Base-by-base conservation (phyloP, 2,797 vertebrate species). In the Paedocypris micromegethes region DNA sequence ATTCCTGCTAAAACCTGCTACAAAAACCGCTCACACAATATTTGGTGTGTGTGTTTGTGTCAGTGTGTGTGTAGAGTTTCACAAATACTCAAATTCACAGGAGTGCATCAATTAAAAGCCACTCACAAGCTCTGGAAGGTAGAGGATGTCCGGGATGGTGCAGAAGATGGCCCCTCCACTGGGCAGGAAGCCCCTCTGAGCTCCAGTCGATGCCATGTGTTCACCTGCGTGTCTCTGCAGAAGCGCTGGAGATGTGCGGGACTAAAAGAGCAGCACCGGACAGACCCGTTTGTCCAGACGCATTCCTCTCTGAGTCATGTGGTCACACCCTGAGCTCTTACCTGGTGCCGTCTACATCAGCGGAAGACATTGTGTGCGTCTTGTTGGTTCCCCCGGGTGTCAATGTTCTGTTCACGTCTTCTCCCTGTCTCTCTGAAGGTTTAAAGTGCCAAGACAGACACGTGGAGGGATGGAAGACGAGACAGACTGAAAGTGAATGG, bases 51-150 rank as follows among this genome's bases (percentile, higher is more conserved):
- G 23, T 23, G 23, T 23, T 23, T 23, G 23, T 23, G 23, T 23
- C 23, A 23, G 23, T 23, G 23, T 23, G 23, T 23, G 1, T 23
- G 23, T 23, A 23, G 23, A 23, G 23, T 23, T 23, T 23, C 23
- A 23, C 23, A 23, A 23, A 23, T 23, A 23, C 23, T 23, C 8
- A 72, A 39, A 3, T 49, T 37, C 1, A 5, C n/a, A n/a, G n/a
- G n/a, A n/a, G n/a, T n/a, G n/a, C n/a, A 51, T 52, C 2, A 2
- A 53, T 48, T 51, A 3, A 49, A 65, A 55, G 39, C 2, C 47
- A 86, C 91, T 92, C 76, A 94, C 93, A 79, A 93, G 89, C 54
- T 94, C 93, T 0, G 89, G 88, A 53, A 92, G 37, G 79, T 89
- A 91, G 5, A 94, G 82, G 62, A 92, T 72, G 77, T 94, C 92